phyloP scores from a whole-genome alignment of 2,888 invertebrate species.

The Drosophila suboccidentalis region DNA sequence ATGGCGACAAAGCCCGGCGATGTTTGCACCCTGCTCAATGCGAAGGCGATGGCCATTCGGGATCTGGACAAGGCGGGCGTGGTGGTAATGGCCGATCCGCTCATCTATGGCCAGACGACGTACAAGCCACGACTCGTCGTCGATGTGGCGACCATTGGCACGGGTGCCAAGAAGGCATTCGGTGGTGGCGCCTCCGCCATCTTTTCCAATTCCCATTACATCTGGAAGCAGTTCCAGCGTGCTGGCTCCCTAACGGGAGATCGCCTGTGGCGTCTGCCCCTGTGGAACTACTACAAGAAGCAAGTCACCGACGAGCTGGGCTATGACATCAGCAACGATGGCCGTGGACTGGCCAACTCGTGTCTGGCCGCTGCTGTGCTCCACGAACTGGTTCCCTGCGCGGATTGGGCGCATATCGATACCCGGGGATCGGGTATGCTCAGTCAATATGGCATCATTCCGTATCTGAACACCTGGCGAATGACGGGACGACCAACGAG shows the following conservation, averaged over 20 bases:
- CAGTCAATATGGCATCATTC: slow-evolving; percentile 87
- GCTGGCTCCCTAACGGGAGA: slow-evolving; percentile 88
- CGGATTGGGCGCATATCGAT: slow-evolving; percentile 91
- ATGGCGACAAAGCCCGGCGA: slow-evolving; percentile 87
- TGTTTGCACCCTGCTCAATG: slow-evolving; percentile 86
- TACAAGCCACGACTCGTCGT: slow-evolving; percentile 87
- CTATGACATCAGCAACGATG: slow-evolving; percentile 88
- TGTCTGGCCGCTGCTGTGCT: slow-evolving; percentile 91
- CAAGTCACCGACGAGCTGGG: slow-evolving; percentile 81
- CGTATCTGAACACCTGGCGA: slow-evolving; percentile 88
- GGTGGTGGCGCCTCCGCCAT: slow-evolving; percentile 87
- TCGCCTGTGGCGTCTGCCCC: slow-evolving; percentile 88
- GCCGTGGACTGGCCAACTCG: slow-evolving; percentile 87
- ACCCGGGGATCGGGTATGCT: slow-evolving; percentile 90
- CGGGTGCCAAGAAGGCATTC: slow-evolving; percentile 87
- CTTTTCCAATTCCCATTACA: slow-evolving; percentile 87
- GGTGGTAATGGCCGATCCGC: slow-evolving; percentile 92
- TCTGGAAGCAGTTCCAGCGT: slow-evolving; percentile 87
- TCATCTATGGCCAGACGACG: slow-evolving; percentile 90
- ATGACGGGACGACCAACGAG: slow-evolving; percentile 89
- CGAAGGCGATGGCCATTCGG: slow-evolving; percentile 85
- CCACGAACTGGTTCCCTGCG: slow-evolving; percentile 88
- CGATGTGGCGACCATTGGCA: slow-evolving; percentile 87
- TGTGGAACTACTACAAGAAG: slow-evolving; percentile 85
- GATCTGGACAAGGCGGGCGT: slow-evolving; percentile 91